Evolutionary conservation across 1,140 invertebrate species (phyloP), one percentile per base, ranked within the genome.

Genomic region (Leptinotarsa lineolata): DNA sequence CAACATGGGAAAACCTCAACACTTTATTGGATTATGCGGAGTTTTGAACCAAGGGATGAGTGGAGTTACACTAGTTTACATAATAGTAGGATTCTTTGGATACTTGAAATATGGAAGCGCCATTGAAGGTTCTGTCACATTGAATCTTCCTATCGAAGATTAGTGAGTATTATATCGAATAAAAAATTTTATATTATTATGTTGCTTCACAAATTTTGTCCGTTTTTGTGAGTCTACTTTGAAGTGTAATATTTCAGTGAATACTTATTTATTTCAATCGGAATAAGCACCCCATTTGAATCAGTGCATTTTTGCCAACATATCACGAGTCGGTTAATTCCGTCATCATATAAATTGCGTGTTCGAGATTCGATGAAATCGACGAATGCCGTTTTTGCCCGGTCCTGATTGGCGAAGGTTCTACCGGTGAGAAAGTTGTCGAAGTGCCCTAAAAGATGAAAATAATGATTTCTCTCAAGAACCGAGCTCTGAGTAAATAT

Each of bases 1-100:
- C 81, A 92, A 91, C 70, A 97, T 97, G 95, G 91, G 92, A 83
- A 92, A 91, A 5, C 94, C 94, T 0, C 87, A 91, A 74, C 87
- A 93, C 72, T 95, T 97, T 86, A 87, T 92, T 15, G 95, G 95
- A 8, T 85, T 92, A 66, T 94, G 91, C 74, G 95, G 95, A 59
- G 94, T 97, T 3, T 85, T 97, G 15, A 97, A 95, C 82, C 90
- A 92, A 77, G 93, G 94, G 44, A 97, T 97, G 95, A 90, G 90
- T 2, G 91, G 91, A 1, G 94, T 97, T 1, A 92, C 92, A 3
- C 78, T 94, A 21, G 88, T 96, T 16, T 97, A 97, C 82, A 93
- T 95, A 78, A 86, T 94, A 13, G 87, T 97, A 18, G 96, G 95
- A 39, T 97, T 97, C 85, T 90, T 95, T 70, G 96, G 95, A 46